phyloP scores from a whole-genome alignment of 1,140 invertebrate species.

The Zaprionus africanus region DNA sequence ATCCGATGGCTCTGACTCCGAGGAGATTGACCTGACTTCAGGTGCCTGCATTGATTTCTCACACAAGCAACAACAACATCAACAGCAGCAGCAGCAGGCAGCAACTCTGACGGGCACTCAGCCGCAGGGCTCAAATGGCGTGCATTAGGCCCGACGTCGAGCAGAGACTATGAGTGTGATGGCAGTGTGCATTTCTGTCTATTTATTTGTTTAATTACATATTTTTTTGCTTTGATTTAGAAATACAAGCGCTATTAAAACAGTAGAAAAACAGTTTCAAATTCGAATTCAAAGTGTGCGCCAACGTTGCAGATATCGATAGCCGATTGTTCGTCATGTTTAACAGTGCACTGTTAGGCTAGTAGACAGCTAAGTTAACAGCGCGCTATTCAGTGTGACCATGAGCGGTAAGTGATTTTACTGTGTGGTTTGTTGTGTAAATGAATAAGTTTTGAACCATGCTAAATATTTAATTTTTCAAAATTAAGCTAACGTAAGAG shows the following conservation, averaged over 20 bases:
- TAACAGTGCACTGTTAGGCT: conserved; percentile 16
- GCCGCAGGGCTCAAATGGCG: conserved; percentile 56
- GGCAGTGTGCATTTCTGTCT: conserved; percentile 48
- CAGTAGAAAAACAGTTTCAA: conserved; percentile 9
- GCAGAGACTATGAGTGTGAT: conserved; percentile 26
- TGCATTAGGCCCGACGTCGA: conserved; percentile 41
- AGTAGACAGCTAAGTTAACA: neutral
- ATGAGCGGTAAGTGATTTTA: neutral
- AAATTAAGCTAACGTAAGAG: no score
- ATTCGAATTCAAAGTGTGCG: conserved; percentile 23
- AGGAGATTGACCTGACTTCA: conserved; percentile 83
- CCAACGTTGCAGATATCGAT: neutral
- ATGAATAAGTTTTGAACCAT: neutral
- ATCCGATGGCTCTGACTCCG: conserved; percentile 81
- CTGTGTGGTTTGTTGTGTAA: neutral
- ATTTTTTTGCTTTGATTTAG: conserved; percentile 42
- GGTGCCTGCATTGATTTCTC: conserved; percentile 84
- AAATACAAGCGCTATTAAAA: conserved; percentile 52
- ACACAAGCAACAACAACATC: conserved; percentile 73
- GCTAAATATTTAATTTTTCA: neutral
- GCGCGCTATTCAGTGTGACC: conserved; percentile 13
- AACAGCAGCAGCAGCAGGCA: conserved; percentile 39
- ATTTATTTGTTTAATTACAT: conserved; percentile 20
- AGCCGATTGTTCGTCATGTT: neutral
- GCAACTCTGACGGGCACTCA: conserved; percentile 30